Conservation (phyloP, 2,797 vertebrate genomes). For the Phoxinus dragarum region DNA sequence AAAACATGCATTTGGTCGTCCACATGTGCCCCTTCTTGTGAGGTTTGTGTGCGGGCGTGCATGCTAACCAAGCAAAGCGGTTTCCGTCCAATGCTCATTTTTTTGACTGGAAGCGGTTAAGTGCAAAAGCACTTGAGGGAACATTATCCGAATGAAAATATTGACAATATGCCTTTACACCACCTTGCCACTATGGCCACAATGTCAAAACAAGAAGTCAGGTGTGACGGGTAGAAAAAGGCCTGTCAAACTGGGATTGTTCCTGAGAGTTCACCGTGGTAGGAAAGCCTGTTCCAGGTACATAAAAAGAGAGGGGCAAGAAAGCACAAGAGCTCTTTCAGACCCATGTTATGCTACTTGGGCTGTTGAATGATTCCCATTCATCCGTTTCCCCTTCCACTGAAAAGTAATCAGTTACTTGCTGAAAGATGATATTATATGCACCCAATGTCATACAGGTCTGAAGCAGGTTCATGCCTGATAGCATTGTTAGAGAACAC, state of each 20-base stretch:
- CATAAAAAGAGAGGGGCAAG: constrained; percentile 70
- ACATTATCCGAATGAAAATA: constrained; percentile 68
- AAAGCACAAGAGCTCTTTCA: constrained; percentile 78
- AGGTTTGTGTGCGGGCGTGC: neutral
- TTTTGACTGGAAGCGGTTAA: constrained; percentile 17
- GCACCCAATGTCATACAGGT: constrained; percentile 76
- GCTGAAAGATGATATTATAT: constrained; percentile 79
- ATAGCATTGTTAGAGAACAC: constrained; percentile 63
- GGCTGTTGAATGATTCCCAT: constrained; percentile 79
- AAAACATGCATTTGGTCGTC: constrained; percentile 20
- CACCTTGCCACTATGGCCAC: constrained; percentile 68
- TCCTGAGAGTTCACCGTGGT: constrained; percentile 68
- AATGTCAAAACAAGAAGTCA: constrained; percentile 75
- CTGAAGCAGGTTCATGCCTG: constrained; percentile 70
- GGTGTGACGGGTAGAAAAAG: constrained; percentile 68
- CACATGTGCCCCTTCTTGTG: constrained; percentile 2
- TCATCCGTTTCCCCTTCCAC: constrained; percentile 74
- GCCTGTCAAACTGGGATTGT: constrained; percentile 74
- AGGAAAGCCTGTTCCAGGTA: constrained; percentile 64
- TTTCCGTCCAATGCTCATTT: constrained; percentile 20
- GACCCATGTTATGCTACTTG: constrained; percentile 79
- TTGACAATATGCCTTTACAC: constrained; percentile 65
- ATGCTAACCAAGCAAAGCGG: neutral
- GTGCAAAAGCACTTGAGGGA: constrained; percentile 65
- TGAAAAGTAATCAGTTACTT: constrained; percentile 76